Percentiles rank a stretch among this genome's conserved stretches.
phyloP scores from a whole-genome alignment of 2,888 invertebrate genomes.

The Ashinkailepas kermadecensis region DNA sequence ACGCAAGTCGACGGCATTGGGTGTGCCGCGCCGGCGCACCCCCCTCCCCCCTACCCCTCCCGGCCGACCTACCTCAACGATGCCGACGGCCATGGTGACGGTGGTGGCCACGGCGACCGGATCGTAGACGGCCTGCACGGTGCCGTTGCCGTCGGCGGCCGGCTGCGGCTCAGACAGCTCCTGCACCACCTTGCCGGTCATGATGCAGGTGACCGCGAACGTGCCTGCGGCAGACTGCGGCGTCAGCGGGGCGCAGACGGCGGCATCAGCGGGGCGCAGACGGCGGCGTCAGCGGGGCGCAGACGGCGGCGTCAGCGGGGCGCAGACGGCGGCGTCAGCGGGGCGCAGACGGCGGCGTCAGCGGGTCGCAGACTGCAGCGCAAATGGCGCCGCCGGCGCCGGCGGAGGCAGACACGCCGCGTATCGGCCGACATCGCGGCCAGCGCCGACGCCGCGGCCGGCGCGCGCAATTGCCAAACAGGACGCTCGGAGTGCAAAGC shows the following conservation, averaged over 20 bases:
- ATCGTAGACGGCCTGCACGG: slow-evolving; percentile 39
- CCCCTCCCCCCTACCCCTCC: too few species aligned
- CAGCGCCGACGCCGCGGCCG: neutral
- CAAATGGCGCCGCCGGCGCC: neutral
- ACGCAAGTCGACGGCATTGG: too few species aligned
- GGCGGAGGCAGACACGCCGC: neutral
- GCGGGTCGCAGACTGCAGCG: neutral
- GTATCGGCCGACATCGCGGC: neutral
- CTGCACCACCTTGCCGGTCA: slow-evolving; percentile 41
- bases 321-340: neutral
- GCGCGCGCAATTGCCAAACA: slow-evolving; percentile 3
- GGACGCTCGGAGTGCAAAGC: neutral
- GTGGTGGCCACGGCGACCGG: slow-evolving; percentile 66
- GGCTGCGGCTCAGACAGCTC: slow-evolving; percentile 25
- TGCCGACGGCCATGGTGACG: slow-evolving; percentile 65
- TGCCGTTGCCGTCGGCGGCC: neutral
- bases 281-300: neutral
- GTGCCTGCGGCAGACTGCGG: slow-evolving; percentile 49
- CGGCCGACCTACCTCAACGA: slow-evolving; percentile 38
- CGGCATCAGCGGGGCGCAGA: neutral
- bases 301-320: neutral
- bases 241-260: neutral
- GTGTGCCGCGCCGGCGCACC: too few species aligned
- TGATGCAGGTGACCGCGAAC: slow-evolving; percentile 79
- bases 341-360: neutral